Evolutionary conservation across 2,797 vertebrate genomes (phyloP), one percentile per base, ranked within the genome.

Genomic region (Nothura maculosa): DNA sequence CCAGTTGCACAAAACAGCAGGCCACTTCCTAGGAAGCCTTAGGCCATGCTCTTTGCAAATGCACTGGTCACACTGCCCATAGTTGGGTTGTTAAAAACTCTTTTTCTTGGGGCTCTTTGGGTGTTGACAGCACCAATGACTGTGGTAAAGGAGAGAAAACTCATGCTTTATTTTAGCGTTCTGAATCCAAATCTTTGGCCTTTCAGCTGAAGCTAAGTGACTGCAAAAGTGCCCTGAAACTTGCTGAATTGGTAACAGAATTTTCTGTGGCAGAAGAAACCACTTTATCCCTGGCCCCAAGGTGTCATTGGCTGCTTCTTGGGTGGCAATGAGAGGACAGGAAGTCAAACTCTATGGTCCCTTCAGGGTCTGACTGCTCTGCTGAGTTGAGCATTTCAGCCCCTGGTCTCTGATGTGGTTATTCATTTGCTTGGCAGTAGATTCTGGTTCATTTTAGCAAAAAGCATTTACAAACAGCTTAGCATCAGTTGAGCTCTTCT

Each of bases 71-170:
- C 57, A 61, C 52, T 73, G 60, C 84, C 79, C 67, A 67, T 6
- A 58, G 81, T 78, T 94, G 93, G 54, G 81, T 78, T 94, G 93
- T 52, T 52, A 91, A 90, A 90, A 93, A 86, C 22, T 32, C 63
- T 69, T 74, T 88, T 47, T 22, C 78, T 81, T 81, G 15, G 30
- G 85, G 61, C 81, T 85, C 64, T 74, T 61, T 60, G 78, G 68
- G 40, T 14, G 61, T 42, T 48, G 85, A 85, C 54, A 89, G 36
- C 42, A 83, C 42, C 85, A 84, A 27, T 38, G 73, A 13, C 17
- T 58, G 70, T 30, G 24, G 52, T 14, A 89, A 82, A 62, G 62
- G 58, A 38, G 42, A 50, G 87, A 21, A 32, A 19, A 43, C 45
- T 78, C 68, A 61, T n/a, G 36, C 40, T 72, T 58, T 80, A 75